Conservation (phyloP, 2,113 vertebrate genomes). For the Pimephales promelas region DNA sequence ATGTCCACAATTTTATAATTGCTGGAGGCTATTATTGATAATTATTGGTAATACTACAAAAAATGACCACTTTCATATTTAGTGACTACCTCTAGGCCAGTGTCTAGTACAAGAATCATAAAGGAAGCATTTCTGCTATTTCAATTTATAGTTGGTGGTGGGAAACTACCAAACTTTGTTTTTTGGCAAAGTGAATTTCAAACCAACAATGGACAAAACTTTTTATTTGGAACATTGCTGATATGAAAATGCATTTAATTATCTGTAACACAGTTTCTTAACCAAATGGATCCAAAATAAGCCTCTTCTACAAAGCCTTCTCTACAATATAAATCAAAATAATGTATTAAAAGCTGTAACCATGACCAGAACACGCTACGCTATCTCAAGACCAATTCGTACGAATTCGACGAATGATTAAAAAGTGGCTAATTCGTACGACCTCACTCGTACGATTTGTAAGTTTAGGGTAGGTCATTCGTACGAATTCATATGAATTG, state of each 20-base stretch:
- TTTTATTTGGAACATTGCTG: neutral
- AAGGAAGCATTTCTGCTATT: neutral
- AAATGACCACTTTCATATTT: neutral
- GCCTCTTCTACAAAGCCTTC: neutral
- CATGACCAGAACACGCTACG: too few species aligned
- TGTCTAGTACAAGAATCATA: neutral
- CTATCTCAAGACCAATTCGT: too few species aligned
- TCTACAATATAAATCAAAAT: neutral
- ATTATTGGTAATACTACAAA: slow-evolving; percentile 6
- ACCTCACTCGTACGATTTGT: too few species aligned
- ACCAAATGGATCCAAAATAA: neutral
- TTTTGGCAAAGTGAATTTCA: neutral
- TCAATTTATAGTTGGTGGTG: neutral
- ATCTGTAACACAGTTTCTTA: neutral
- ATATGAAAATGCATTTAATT: neutral
- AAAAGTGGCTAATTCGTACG: too few species aligned
- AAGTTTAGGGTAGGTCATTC: too few species aligned
- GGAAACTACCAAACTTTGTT: neutral
- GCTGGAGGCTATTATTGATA: neutral
- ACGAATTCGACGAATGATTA: too few species aligned
- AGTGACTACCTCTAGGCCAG: neutral
- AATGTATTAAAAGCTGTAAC: neutral
- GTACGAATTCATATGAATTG: too few species aligned
- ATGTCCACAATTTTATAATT: slow-evolving; percentile 8
- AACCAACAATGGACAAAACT: neutral